phyloP scores from a whole-genome alignment of 2,888 invertebrate species.

The Eudasyphora cyanicolor region DNA sequence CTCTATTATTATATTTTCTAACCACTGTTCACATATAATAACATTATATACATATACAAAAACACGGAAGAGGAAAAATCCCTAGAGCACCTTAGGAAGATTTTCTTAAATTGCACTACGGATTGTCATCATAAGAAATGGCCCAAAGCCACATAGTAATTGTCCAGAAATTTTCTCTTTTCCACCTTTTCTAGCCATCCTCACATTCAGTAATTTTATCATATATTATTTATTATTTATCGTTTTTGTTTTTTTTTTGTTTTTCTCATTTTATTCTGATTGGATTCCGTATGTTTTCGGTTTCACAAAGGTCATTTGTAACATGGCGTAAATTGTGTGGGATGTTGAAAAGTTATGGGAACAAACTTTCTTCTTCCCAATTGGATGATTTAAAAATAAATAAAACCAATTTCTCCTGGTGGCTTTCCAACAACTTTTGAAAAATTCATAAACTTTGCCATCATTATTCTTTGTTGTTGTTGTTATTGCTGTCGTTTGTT shows the following conservation, averaged over 20 bases:
- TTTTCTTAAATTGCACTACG: no score
- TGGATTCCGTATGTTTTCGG: constrained; percentile 26
- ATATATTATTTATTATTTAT: constrained; percentile 2
- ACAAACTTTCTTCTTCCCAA: constrained; percentile 34
- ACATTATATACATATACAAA: no score
- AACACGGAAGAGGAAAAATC: no score
- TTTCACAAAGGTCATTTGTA: constrained; percentile 58
- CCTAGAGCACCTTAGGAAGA: no score
- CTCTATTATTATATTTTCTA: no score
- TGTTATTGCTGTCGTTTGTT: not conserved
- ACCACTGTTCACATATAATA: no score
- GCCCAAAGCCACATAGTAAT: constrained; percentile 56
- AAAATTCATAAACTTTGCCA: constrained; percentile 28
- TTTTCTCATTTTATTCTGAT: not conserved
- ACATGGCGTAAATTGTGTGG: constrained; percentile 33
- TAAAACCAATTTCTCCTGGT: not conserved
- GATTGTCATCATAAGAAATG: constrained; percentile 39
- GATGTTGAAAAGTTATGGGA: constrained; percentile 1
- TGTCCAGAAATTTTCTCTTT: constrained; percentile 31
- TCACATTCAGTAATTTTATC: not conserved
- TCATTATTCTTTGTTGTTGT: constrained; percentile 23
- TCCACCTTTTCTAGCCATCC: not conserved
- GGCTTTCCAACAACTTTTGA: not conserved
- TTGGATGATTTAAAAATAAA: constrained; percentile 41
- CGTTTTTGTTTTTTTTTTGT: constrained; percentile 33